Base-by-base conservation (phyloP, 2,888 invertebrate genomes). In the Melipona beecheii region DNA sequence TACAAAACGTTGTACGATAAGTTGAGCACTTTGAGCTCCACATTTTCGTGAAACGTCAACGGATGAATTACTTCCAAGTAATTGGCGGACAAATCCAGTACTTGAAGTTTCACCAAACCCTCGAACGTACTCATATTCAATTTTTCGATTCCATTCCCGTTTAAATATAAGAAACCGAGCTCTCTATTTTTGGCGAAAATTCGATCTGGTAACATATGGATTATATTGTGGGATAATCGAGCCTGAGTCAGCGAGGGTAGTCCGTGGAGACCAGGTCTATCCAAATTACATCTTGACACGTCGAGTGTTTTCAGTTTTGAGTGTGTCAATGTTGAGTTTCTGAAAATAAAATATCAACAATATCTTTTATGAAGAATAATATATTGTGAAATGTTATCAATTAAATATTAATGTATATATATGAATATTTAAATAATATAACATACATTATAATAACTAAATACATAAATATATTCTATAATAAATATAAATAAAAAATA, bases 11-110 rank as follows among this genome's bases (percentile, higher is more conserved):
- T 94, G 80, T 88, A 91, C 5, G 97, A 96, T 58, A 97, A 91
- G 92, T 96, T 96, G 21, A 97, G 93, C 71, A 95, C 94, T 9
- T 95, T 95, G 50, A 97, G 93, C 2, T 95, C 95, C 24, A 96
- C 95, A 93, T 96, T 97, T 86, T 96, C 95, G 56, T 95, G 93
- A 87, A 97, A 96, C 4, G 96, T 95, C 68, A 96, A 95, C 85
- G 96, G 95, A 77, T 96, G 96, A 85, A 97, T 92, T 11, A 93
- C 91, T 0, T 95, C 95, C 76, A 97, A 95, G 93, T 96, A 96
- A 93, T 97, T 97, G 93, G 95, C 96, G 0, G 97, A 97, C 85
- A 97, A 93, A 93, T 97, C 97, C 72, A 97, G 94, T 83, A 95
- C 93, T 88, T 96, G 95, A 9, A 97, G 92, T 84, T 95, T 94